Percentiles rank a stretch among this genome's conserved stretches.
phyloP scores from a whole-genome alignment of 2,797 vertebrate species.

The Cirrhinus mrigala region DNA sequence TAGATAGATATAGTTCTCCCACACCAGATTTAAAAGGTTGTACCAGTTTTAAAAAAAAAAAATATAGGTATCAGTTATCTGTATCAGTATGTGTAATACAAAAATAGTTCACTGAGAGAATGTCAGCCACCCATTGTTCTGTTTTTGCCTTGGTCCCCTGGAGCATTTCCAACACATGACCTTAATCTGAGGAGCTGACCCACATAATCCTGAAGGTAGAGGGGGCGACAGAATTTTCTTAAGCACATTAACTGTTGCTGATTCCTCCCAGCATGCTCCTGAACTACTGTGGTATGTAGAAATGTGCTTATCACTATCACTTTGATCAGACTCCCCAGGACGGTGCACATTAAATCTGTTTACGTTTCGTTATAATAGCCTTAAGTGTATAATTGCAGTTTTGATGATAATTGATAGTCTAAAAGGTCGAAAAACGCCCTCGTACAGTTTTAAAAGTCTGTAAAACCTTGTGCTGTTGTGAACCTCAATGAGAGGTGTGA shows the following conservation, averaged over 20 bases:
- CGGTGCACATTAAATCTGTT: neutral
- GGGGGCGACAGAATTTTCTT: slow-evolving; percentile 22
- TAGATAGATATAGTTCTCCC: neutral
- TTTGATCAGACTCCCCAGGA: slow-evolving; percentile 11
- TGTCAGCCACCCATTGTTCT: slow-evolving; percentile 20
- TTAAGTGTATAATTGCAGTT: neutral
- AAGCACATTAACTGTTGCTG: slow-evolving; percentile 44
- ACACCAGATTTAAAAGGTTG: neutral
- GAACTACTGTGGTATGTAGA: neutral
- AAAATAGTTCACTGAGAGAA: slow-evolving; percentile 2
- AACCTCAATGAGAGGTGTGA: slow-evolving; percentile 36
- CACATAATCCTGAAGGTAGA: slow-evolving; percentile 44
- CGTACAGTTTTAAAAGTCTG: neutral
- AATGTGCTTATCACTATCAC: slow-evolving; percentile 28
- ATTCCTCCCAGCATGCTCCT: slow-evolving; percentile 1
- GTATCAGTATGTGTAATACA: neutral
- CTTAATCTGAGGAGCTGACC: slow-evolving; percentile 54
- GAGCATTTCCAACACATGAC: slow-evolving; percentile 46
- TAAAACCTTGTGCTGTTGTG: neutral
- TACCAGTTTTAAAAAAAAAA: neutral
- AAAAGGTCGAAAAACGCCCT: neutral
- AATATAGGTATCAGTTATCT: neutral
- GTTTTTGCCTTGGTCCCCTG: slow-evolving; percentile 29
- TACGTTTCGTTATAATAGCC: neutral
- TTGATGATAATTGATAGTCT: neutral